Evolutionary conservation across 2,888 invertebrate species (phyloP), one percentile per base, ranked within the genome.

Genomic region (Taenaris catops): DNA sequence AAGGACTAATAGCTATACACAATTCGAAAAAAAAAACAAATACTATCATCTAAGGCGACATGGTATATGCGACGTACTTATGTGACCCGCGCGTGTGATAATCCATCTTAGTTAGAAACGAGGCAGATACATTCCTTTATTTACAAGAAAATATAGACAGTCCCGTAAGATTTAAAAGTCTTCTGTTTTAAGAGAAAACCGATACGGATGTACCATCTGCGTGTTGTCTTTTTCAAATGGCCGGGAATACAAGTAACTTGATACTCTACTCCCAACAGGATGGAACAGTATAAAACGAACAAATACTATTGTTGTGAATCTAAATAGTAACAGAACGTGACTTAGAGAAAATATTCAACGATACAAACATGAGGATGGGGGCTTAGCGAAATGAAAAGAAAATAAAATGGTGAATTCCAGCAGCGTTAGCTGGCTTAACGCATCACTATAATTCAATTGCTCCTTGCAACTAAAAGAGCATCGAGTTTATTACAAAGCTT

Each of bases 361-460:
- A 70, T 65, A 69, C 62, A 66, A 66, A 67, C 63, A 62, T 60
- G 63, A 55, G 54, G 58, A 53, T 49, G 29, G 48, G n/a, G 58
- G 72, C 68, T 74, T 70, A 72, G 69, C 67, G 60, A 76, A 75
- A 67, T 70, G 68, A 64, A 69, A 75, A 66, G 66, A 60, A 79
- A 78, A 79, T 70, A 81, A 78, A 73, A 75, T 67, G 53, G 46
- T 46, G 66, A 66, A 71, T 71, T 72, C 72, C 72, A 61, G 55
- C 68, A 53, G 74, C 69, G 75, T 73, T 69, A 61, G 65, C 69
- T 63, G 74, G 83, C 80, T 84, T 80, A 84, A 74, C 79, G 74
- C 75, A 84, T 83, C 81, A 72, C 69, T 80, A 86, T 86, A 83
- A 83, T 83, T 86, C 86, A 84, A 83, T 84, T 70, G 70, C 79